These are phyloP conservation scores for Hyperopisus bebe DNA, from an alignment of 2,113 vertebrate species.

Conservation along the genomic window DNA sequence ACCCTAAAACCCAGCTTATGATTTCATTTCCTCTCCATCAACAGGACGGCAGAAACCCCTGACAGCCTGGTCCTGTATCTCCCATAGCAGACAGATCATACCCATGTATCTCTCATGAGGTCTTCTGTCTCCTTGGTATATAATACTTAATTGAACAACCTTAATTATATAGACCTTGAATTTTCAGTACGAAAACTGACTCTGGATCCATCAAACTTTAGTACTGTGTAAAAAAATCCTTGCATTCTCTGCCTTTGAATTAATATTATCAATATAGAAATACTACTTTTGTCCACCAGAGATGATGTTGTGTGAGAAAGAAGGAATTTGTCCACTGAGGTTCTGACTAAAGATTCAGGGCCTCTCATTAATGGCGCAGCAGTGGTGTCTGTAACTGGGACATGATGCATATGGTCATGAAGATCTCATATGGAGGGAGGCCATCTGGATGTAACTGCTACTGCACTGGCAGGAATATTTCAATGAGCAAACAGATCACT, in stretches of 20 bases:
- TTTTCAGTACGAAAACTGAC: not conserved
- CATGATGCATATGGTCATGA: not conserved
- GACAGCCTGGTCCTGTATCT: not conserved
- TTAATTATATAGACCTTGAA: not conserved
- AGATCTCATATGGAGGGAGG: not conserved
- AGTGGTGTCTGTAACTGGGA: not conserved
- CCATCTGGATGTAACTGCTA: not conserved
- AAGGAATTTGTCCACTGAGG: not conserved
- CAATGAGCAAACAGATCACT: not conserved
- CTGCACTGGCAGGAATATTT: not conserved
- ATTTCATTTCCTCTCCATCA: not conserved
- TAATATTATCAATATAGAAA: not conserved
- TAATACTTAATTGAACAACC: not conserved
- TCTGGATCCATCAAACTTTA: not conserved
- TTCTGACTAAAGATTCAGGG: not conserved
- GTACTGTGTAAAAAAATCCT: not conserved
- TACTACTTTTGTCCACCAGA: not conserved
- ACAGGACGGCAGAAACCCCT: not conserved
- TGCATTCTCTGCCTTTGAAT: not conserved
- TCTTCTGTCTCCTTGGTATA: not conserved
- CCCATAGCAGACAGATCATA: not conserved
- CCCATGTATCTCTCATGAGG: not conserved
- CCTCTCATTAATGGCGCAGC: not conserved
- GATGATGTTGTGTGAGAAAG: not conserved
- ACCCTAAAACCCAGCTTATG: not conserved